A percentile compares a stretch with the other conserved stretches of the same genome.
phyloP scores from a whole-genome alignment of 23 tunicate species.

The Oikopleura albicans region DNA sequence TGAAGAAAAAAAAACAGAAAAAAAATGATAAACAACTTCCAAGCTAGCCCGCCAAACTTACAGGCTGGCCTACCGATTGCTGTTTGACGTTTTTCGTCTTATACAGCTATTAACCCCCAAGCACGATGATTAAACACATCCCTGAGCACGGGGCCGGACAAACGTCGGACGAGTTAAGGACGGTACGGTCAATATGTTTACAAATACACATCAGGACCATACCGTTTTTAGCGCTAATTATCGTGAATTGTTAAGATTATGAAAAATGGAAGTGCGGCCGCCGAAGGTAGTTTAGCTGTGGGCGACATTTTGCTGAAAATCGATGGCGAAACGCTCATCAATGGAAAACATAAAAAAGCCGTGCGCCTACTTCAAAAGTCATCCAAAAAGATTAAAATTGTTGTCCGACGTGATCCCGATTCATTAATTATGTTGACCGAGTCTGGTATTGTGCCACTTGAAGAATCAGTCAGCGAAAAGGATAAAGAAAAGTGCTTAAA shows the following conservation, averaged over 20 bases:
- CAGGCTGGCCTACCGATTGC: too few species aligned
- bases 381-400: background rate
- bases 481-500: background rate
- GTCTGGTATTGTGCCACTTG: background rate
- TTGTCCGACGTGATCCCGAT: background rate
- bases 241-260: conserved; percentile 11
- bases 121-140: too few species aligned
- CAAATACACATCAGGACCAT: too few species aligned
- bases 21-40: too few species aligned
- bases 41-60: too few species aligned
- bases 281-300: background rate
- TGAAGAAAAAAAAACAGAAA: too few species aligned
- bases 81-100: too few species aligned
- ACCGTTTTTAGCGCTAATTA: too few species aligned
- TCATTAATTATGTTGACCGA: background rate
- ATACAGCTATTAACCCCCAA: too few species aligned
- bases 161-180: too few species aligned
- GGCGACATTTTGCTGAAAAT: conserved; percentile 1
- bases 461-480: background rate
- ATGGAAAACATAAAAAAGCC: background rate
- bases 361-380: background rate
- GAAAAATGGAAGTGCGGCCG: background rate
- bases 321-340: background rate
- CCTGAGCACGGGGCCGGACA: too few species aligned
- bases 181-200: too few species aligned